Base-by-base conservation (phyloP, 2,113 vertebrate genomes). In the Notechis scutatus region DNA sequence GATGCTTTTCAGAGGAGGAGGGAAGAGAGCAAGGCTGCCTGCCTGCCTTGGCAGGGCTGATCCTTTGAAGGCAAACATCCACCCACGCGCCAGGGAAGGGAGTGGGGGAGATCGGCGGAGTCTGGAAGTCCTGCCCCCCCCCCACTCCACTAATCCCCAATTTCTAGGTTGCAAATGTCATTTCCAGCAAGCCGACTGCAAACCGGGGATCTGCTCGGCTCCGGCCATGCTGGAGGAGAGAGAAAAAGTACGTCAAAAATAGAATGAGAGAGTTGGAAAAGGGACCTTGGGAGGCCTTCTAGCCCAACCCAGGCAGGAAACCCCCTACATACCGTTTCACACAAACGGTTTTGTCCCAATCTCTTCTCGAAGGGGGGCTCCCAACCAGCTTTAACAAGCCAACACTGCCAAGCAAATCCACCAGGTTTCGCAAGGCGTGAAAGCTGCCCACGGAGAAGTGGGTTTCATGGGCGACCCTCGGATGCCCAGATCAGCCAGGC, bases 21-120 rank as follows among this genome's bases (percentile, higher is more conserved):
- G 29, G 93, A 90, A 89, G 59, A 88, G 87, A 87, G 90, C 93
- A 93, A 95, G 94, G 93, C 94, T 59, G 57, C 2, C 47, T 47
- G 47, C 7, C 57, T 94, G 93, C 89, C 64, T 92, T 95, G 92
- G 95, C 90, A 92, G 56, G 92, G 88, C 93, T 92, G 94, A 92
- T 90, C 90, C 0, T 92, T 96, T 91, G 86, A 92, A 89, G 91
- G 94, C 95, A 96, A 96, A 94, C 95, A 93, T 74, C 34, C 95
- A 87, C 96, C 96, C 96, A 95, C 96, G 74, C 96, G 92, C 89
- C 4, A 4, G 29, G 85, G 93, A 91, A 50, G 7, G 57, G 21
- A 5, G 14, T 92, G 94, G 94, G 91, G 11, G 88, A 87, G 93
- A 95, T 93, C 95, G 95, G 93, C 47, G 26, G 11, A 4, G 91